Evolutionary conservation across 2,888 invertebrate species (phyloP), one percentile per base, ranked within the genome.

Genomic region (Drosophila barbarae): DNA sequence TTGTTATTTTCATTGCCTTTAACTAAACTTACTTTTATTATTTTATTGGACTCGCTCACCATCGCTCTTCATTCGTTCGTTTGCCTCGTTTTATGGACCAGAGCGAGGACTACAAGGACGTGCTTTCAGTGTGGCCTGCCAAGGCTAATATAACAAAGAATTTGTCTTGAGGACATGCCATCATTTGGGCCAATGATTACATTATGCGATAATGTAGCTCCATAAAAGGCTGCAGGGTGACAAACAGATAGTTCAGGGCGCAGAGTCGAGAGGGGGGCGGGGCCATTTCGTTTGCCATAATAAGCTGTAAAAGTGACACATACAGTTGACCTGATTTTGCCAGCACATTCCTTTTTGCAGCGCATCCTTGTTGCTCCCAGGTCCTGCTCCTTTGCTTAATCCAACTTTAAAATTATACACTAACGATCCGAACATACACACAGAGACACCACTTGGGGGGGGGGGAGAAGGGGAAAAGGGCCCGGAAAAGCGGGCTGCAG

Each of bases 381-480:
- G 75, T 67, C 54, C 42, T 10, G 44, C 50, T 60, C 54, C 70
- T 69, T 63, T 57, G 72, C 82, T 84, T 85, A 85, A 82, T 84
- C 84, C 82, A 85, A 82, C 82, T 85, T 82, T 76, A 79, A 85
- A 83, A 83, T 83, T 83, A 86, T 86, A 83, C 80, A 86, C 86
- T 85, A 86, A 85, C 85, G 86, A 84, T 85, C 57, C 81, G 56
- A 65, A 58, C 71, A 60, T 55, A 60, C 58, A 52, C 10, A 21
- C 13, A n/a, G 12, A 4, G 30, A 23, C 39, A 26, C 23, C 38
- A n/a, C 59, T 26, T 21, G 23, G 50, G 18, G 5, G 18, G 5
- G 18, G 32, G 35, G 18, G 54, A 57, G 21, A 21, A 21, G 3
- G 23, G 47, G 72, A 56, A 55, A 54, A 30, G 52, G 34, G 26